Evolutionary conservation across 2,113 vertebrate species (phyloP), one percentile per base, ranked within the genome.

Genomic region (Laticauda colubrina): DNA sequence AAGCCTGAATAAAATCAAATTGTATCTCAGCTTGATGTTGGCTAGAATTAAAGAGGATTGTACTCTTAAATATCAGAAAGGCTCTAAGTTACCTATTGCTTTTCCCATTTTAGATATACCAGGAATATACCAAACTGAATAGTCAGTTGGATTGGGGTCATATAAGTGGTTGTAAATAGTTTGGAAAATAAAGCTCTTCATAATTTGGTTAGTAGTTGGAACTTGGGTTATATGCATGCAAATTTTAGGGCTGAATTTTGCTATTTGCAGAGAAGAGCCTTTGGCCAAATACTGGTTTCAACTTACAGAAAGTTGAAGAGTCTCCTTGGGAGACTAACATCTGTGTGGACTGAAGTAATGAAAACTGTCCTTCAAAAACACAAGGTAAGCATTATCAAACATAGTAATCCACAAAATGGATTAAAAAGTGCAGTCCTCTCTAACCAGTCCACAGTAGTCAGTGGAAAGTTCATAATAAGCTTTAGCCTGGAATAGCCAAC

Each of bases 361-460:
- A 75, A 90, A 92, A 90, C 57, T 51, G 57, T 39, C 48, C 88
- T 87, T 81, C 69, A 85, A 61, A 93, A 86, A 29, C 81, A 91
- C 90, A 93, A 91, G 88, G 75, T 91, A 89, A 90, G 85, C 88
- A 90, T 87, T 90, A 85, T 94, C 91, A 90, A 89, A 39, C 45
- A 23, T 61, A 51, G 81, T 69, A 87, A 94, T 39, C 90, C 89
- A 90, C 56, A 91, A 89, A 90, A 51, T 26, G 59, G 87, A 86
- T 94, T 89, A 57, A 92, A 92, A 92, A 75, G 88, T 87, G 4
- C 75, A 86, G 93, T 87, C 57, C 57, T 92, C 39, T 94, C 88
- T 54, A 48, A 59, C 88, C 51, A 87, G 51, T 81, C 90, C 55
- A 92, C 57, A 90, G 26, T 69, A 90, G 88, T 90, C 92, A 59